phyloP scores from a whole-genome alignment of 1,140 invertebrate genomes.

The Heliconius eleuchia region DNA sequence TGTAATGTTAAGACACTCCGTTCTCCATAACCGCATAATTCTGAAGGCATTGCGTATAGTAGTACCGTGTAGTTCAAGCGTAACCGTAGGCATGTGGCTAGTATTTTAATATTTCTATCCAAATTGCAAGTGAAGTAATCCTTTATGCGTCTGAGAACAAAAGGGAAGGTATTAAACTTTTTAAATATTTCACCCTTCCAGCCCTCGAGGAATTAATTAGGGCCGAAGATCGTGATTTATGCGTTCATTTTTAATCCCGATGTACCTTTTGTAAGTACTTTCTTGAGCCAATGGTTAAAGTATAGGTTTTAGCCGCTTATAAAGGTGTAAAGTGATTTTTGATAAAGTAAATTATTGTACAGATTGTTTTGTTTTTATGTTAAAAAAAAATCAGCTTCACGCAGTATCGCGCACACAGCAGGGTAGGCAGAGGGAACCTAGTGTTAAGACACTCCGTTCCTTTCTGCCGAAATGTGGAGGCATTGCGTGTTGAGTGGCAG shows the following conservation, averaged over 20 bases:
- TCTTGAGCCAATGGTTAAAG: constrained; percentile 31
- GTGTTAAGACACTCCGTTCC: too few species aligned
- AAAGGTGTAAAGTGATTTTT: constrained; percentile 28
- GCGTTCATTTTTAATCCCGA: constrained; percentile 72
- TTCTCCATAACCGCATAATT: too few species aligned
- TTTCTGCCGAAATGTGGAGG: too few species aligned
- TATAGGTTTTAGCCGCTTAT: constrained; percentile 28
- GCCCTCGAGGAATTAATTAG: constrained; percentile 75
- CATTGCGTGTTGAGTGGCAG: too few species aligned
- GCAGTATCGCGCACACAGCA: too few species aligned
- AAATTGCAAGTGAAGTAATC: not conserved
- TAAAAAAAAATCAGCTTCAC: too few species aligned
- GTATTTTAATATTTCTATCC: not conserved
- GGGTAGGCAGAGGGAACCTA: too few species aligned
- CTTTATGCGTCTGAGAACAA: constrained; percentile 3
- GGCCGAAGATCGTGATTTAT: constrained; percentile 76
- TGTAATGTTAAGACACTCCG: too few species aligned
- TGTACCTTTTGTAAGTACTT: constrained; percentile 50
- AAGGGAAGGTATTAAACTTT: constrained; percentile 50
- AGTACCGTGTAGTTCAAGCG: too few species aligned
- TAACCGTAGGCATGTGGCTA: too few species aligned
- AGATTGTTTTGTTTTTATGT: not conserved
- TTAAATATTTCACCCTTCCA: constrained; percentile 67
- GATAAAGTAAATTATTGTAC: not conserved
- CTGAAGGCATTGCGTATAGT: too few species aligned